phyloP scores from a whole-genome alignment of 2,797 vertebrate genomes.

The Euthynnus affinis region DNA sequence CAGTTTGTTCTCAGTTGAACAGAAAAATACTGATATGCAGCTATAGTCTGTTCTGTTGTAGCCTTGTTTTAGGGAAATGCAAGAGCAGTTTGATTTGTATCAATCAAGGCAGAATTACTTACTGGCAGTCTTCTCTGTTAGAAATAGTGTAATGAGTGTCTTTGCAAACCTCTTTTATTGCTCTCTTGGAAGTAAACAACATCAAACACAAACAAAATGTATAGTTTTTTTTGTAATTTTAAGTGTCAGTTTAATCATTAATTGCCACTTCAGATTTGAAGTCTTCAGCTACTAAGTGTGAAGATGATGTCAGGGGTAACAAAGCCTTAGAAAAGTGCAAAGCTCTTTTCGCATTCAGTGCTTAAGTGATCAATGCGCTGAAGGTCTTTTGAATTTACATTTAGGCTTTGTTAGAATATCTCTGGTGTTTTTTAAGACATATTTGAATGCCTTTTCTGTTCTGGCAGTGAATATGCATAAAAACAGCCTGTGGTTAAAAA shows the following conservation, averaged over 20 bases:
- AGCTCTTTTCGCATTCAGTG: slow-evolving; percentile 28
- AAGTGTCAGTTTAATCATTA: slow-evolving; percentile 25
- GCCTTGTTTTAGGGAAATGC: slow-evolving; percentile 11
- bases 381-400: slow-evolving; percentile 23
- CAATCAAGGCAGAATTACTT: slow-evolving; percentile 7
- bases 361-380: slow-evolving; percentile 22
- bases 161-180: neutral
- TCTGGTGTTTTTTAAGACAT: slow-evolving; percentile 6
- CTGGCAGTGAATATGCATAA: neutral
- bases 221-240: neutral
- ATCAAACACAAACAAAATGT: neutral
- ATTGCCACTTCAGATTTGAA: slow-evolving; percentile 17
- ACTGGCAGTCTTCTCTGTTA: neutral
- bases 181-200: neutral
- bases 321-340: slow-evolving; percentile 9
- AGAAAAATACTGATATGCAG: slow-evolving; percentile 20
- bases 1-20: slow-evolving; percentile 15
- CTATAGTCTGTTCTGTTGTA: neutral
- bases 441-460: slow-evolving; percentile 29
- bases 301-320: neutral
- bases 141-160: slow-evolving; percentile 3
- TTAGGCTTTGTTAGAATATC: slow-evolving; percentile 25
- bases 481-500: slow-evolving; percentile 35
- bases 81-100: slow-evolving; percentile 15
- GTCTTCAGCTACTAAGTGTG: neutral